A percentile compares a stretch with the other conserved stretches of the same genome.
Evolutionary conservation across 2,888 invertebrate species (phyloP).

Genomic region (Agrilus mali): DNA sequence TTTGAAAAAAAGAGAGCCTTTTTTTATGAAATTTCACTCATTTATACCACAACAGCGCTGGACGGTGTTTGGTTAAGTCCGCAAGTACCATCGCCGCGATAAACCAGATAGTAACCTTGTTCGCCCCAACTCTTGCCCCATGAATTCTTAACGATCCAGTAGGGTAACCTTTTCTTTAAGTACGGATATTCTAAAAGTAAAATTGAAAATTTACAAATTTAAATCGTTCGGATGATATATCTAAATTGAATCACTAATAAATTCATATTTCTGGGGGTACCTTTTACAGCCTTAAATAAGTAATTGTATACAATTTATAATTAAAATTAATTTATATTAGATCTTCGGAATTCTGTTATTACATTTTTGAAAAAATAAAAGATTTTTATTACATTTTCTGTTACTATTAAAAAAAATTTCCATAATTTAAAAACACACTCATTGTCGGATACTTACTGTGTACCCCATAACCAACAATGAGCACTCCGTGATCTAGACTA

Average conservation of each 20-base stretch:
- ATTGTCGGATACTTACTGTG: constrained; percentile 51
- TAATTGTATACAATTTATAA: too few species aligned
- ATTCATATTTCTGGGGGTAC: too few species aligned
- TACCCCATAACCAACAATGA: constrained; percentile 85
- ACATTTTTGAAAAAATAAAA: too few species aligned
- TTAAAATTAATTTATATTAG: too few species aligned
- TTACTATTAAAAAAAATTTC: too few species aligned
- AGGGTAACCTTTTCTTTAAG: constrained; percentile 71
- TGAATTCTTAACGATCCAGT: constrained; percentile 91
- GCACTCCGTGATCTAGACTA: constrained; percentile 85
- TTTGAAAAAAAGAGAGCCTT: background rate
- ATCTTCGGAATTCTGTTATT: too few species aligned
- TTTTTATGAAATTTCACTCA: background rate
- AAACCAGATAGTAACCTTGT: constrained; percentile 89
- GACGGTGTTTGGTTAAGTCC: constrained; percentile 87
- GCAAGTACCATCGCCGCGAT: constrained; percentile 88
- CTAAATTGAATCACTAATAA: too few species aligned
- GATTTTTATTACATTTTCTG: too few species aligned
- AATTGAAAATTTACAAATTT: constrained; percentile 4
- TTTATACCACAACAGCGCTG: constrained; percentile 53
- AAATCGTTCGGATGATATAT: background rate
- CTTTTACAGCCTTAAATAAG: too few species aligned
- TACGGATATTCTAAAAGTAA: constrained; percentile 56
- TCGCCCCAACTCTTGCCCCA: constrained; percentile 91
- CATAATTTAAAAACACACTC: too few species aligned